Conservation (phyloP, 2,113 vertebrate species). For the Pygoscelis adeliae region DNA sequence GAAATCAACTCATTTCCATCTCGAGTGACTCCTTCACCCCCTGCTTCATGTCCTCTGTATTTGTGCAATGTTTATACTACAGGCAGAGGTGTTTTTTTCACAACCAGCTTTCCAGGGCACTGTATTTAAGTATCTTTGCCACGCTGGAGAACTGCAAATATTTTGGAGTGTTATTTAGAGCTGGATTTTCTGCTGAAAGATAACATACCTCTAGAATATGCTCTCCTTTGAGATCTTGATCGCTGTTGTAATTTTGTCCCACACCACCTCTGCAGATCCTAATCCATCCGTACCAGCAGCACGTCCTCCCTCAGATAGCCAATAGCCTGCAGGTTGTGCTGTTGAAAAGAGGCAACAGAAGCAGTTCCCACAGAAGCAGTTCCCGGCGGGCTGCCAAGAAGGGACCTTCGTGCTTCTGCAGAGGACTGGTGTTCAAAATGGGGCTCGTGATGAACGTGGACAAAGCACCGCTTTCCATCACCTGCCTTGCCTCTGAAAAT, state of each 20-base stretch:
- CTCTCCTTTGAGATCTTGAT: neutral
- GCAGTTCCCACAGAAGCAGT: neutral
- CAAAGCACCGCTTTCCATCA: neutral
- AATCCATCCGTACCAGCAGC: neutral
- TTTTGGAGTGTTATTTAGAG: neutral
- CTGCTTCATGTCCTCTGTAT: neutral
- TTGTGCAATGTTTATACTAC: neutral
- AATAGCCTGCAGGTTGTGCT: neutral
- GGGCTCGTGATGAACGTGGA: fast-evolving
- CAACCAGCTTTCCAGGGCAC: neutral
- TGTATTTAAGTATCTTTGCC: neutral
- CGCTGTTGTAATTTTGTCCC: neutral
- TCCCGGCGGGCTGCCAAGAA: neutral
- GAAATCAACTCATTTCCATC: neutral
- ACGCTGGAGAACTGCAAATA: neutral
- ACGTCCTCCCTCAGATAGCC: neutral
- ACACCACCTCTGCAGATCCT: neutral
- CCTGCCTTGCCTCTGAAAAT: neutral
- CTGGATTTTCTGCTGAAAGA: neutral
- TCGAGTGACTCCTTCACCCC: neutral
- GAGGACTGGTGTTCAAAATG: neutral
- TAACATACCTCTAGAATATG: neutral
- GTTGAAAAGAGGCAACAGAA: neutral
- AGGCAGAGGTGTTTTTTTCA: neutral
- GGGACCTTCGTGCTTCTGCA: neutral